Evolutionary conservation across 2,888 invertebrate genomes (phyloP).

Genomic region (Ferdinandea cuprea): DNA sequence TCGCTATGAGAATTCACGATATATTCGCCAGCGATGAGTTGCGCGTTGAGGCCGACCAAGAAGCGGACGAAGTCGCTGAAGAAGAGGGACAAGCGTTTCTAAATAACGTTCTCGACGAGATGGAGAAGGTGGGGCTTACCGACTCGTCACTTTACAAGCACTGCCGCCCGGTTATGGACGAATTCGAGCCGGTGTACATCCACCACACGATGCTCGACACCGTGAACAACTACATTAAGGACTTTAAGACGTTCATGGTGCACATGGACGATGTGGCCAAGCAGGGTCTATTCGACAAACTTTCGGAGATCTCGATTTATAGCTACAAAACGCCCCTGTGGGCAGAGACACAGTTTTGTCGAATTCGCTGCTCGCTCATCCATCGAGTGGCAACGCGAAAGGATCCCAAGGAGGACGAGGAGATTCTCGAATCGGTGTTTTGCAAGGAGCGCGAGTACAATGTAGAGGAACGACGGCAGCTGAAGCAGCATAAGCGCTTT

Average conservation of each 20-base stretch:
- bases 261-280: slow-evolving; percentile 81
- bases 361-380: slow-evolving; percentile 81
- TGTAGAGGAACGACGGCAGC: slow-evolving; percentile 79
- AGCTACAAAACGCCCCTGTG: slow-evolving; percentile 81
- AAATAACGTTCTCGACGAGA: slow-evolving; percentile 80
- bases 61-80: slow-evolving; percentile 75
- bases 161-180: slow-evolving; percentile 80
- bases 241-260: slow-evolving; percentile 78
- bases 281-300: slow-evolving; percentile 79
- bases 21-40: slow-evolving; percentile 78
- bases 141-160: slow-evolving; percentile 80
- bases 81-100: slow-evolving; percentile 79
- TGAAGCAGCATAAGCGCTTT: slow-evolving; percentile 82
- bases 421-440: slow-evolving; percentile 80
- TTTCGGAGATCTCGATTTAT: slow-evolving; percentile 79
- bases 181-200: slow-evolving; percentile 81
- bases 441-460: slow-evolving; percentile 81
- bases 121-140: slow-evolving; percentile 79
- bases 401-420: slow-evolving; percentile 79
- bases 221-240: slow-evolving; percentile 79
- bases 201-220: slow-evolving; percentile 81
- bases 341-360: slow-evolving; percentile 82
- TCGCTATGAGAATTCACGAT: slow-evolving; percentile 79
- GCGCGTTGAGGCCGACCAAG: slow-evolving; percentile 78
- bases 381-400: slow-evolving; percentile 80